Evolutionary conservation across 2,888 invertebrate genomes (phyloP).

Genomic region (Synanthedon tipuliformis): DNA sequence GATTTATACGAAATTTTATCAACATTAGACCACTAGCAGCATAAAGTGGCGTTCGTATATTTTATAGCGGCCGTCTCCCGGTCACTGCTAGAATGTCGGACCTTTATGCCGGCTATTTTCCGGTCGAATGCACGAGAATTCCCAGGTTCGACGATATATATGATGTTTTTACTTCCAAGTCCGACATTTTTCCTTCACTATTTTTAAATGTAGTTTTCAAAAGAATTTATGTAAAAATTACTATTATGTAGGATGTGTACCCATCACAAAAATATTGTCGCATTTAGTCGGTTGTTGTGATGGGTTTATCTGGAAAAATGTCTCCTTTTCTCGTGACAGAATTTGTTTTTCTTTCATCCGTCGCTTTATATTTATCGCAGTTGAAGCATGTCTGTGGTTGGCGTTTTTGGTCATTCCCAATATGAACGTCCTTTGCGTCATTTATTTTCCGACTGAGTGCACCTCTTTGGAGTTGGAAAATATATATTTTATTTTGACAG

Average conservation of each 20-base stretch:
- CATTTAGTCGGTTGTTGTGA: too few species aligned
- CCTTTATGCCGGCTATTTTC: constrained; percentile 67
- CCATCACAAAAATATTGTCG: too few species aligned
- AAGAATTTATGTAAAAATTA: too few species aligned
- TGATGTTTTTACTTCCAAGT: constrained; percentile 41
- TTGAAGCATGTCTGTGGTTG: background rate
- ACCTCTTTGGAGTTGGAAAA: constrained; percentile 18
- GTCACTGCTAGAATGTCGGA: constrained; percentile 47
- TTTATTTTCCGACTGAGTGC: constrained; percentile 21
- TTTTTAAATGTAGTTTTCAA: too few species aligned
- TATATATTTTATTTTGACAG: constrained; percentile 8
- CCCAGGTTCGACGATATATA: constrained; percentile 40
- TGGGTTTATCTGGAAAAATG: too few species aligned
- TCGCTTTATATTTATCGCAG: background rate
- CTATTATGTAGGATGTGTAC: too few species aligned
- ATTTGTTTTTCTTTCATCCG: background rate
- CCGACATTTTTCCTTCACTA: too few species aligned
- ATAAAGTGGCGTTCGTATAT: constrained; percentile 32
- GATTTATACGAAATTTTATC: constrained; percentile 13
- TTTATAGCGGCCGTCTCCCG: constrained; percentile 46
- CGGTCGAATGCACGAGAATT: constrained; percentile 55
- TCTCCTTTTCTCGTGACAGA: background rate
- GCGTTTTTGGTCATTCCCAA: constrained; percentile 1
- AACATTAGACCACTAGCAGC: constrained; percentile 18
- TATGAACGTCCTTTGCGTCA: constrained; percentile 10